phyloP scores from a whole-genome alignment of 2,113 vertebrate species.

The Euleptes europaea region DNA sequence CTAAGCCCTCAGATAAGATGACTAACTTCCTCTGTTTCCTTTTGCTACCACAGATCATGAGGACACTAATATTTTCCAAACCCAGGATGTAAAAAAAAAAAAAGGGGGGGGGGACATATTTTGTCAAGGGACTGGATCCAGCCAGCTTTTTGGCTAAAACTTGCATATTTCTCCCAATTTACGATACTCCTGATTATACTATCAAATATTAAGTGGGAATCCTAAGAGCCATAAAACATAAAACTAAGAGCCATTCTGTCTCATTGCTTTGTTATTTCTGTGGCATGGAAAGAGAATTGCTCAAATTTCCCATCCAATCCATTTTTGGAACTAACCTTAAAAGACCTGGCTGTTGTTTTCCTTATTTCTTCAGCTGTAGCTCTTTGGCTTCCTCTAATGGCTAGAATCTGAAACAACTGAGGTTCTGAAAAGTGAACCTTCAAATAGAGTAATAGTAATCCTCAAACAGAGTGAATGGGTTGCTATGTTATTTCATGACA shows the following conservation, averaged over 20 bases:
- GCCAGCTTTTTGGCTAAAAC: too few species aligned
- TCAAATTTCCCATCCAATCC: neutral
- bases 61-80: too few species aligned
- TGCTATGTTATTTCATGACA: too few species aligned
- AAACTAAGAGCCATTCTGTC: neutral
- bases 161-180: too few species aligned
- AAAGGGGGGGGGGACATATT: too few species aligned
- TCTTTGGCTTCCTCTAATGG: conserved; percentile 15
- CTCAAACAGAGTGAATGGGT: too few species aligned
- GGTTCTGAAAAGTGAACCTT: too few species aligned
- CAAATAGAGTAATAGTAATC: neutral
- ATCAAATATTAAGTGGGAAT: neutral
- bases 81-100: too few species aligned
- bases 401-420: neutral
- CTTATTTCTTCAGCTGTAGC: neutral
- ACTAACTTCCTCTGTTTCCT: too few species aligned
- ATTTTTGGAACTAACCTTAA: neutral
- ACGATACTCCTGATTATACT: neutral
- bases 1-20: neutral
- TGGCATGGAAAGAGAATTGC: neutral
- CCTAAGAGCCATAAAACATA: neutral
- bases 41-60: too few species aligned
- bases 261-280: neutral
- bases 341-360: neutral
- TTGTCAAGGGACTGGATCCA: too few species aligned